These are phyloP conservation scores for Pyrgus malvae DNA, from an alignment of 2,888 invertebrate genomes.

Conservation along the genomic window DNA sequence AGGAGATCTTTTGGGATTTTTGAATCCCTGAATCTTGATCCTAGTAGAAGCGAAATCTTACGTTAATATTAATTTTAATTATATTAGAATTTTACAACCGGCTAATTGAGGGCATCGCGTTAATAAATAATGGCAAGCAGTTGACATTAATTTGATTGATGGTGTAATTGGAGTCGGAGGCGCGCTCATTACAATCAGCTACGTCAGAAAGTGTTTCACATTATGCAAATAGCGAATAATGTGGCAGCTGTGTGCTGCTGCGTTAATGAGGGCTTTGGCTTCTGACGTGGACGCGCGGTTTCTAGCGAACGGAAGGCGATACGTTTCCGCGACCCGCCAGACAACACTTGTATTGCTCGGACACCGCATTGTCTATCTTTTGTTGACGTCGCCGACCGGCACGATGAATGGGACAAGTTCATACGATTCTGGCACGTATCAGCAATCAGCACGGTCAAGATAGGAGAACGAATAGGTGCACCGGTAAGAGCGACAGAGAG, in stretches of 20 bases:
- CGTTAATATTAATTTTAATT: too few species aligned
- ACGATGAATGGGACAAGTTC: conserved; percentile 74
- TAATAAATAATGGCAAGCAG: not conserved
- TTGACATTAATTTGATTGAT: conserved; percentile 21
- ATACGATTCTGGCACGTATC: conserved; percentile 59
- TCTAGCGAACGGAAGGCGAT: conserved; percentile 21
- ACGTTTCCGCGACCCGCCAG: conserved; percentile 50
- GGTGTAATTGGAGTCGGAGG: conserved; percentile 31
- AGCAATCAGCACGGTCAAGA: conserved; percentile 39
- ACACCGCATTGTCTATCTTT: conserved; percentile 66
- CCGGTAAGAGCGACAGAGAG: conserved; percentile 41
- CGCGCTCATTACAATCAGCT: conserved; percentile 16
- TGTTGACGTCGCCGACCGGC: conserved; percentile 38
- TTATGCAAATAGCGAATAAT: conserved; percentile 30
- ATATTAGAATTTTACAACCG: not conserved
- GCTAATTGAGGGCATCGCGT: not conserved
- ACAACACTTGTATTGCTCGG: conserved; percentile 53
- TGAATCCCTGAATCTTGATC: too few species aligned
- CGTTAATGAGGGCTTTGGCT: conserved; percentile 35
- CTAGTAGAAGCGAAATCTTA: too few species aligned
- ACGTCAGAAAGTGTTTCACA: conserved; percentile 26
- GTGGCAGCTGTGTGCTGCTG: conserved; percentile 8
- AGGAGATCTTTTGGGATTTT: too few species aligned
- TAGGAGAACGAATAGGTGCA: conserved; percentile 39
- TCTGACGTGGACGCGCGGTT: conserved; percentile 23